Percentiles rank a stretch among this genome's conserved stretches.
phyloP scores from a whole-genome alignment of 2,888 invertebrate genomes.

The Drosophila percnosoma region DNA sequence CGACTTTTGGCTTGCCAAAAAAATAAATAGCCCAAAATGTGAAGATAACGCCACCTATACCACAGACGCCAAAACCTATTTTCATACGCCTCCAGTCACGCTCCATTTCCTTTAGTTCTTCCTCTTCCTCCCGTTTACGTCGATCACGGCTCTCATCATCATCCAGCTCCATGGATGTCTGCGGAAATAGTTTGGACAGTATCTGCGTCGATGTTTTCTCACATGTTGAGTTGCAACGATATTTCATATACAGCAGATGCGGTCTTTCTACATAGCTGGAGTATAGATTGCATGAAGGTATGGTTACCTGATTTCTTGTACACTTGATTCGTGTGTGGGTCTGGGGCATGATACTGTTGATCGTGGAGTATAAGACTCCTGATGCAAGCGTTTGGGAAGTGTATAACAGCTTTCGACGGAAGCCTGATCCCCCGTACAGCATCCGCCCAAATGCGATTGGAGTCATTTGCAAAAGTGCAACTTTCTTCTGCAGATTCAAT shows the following conservation, averaged over 20 bases:
- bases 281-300: conserved; percentile 7
- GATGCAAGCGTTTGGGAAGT: conserved; percentile 43
- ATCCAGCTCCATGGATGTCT: conserved; percentile 85
- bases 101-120: conserved; percentile 88
- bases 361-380: conserved; percentile 44
- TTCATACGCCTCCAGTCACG: conserved; percentile 91
- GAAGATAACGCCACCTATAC: conserved; percentile 87
- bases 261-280: conserved; percentile 3
- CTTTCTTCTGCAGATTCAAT: conserved; percentile 34
- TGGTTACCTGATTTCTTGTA: neutral
- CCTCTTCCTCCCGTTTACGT: conserved; percentile 85
- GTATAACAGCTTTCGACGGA: conserved; percentile 40
- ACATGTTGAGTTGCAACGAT: conserved; percentile 58
- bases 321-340: conserved; percentile 4
- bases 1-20: conserved; percentile 90
- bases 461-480: conserved; percentile 49
- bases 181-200: conserved; percentile 87
- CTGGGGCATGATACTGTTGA: conserved; percentile 9
- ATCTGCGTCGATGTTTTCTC: conserved; percentile 73
- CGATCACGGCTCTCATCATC: conserved; percentile 84
- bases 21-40: conserved; percentile 88
- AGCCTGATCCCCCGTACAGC: conserved; percentile 29
- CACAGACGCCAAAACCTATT: conserved; percentile 87
- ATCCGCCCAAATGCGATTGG: conserved; percentile 39
- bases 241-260: conserved; percentile 25